Base-by-base conservation (phyloP, 1,140 invertebrate species). In the Brachionus manjavacas region DNA sequence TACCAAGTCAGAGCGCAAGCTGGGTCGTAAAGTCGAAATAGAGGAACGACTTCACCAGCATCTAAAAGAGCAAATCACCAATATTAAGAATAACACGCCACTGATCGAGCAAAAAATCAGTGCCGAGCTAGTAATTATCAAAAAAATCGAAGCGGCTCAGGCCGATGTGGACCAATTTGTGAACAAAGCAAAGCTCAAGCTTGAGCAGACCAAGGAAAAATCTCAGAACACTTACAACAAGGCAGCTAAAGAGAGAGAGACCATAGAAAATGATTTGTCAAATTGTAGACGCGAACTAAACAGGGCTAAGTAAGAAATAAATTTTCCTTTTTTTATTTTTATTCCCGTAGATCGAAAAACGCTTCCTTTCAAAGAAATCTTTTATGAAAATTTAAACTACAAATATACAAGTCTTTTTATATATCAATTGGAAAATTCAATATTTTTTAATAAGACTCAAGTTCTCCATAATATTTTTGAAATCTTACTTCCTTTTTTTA, bases 81-180 rank as follows among this genome's bases (percentile, higher is more conserved):
- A 23, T 16, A 68, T 83, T 46, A 52, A 55, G 25, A 49, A 68
- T n/a, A 83, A 66, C 14, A 68, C 39, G 1, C 60, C 60, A 8
- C 11, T 83, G 31, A 83, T 83, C 23, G 60, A 35, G 8, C 35
- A 83, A 43, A 83, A 83, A 70, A 68, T 83, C 14, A 28, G n/a
- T 31, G 4, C 64, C 1, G 81, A 83, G 43, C 35, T n/a, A 14
- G 20, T 28, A 4, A 28, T 68, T 2, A 68, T 83, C 8, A 14
- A 52, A 14, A 68, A 70, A 70, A 52, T 83, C 3, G 25, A 70
- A 28, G 60, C 28, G 25, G 81, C 81, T 20, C 60, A 68, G 49
- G 23, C 20, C 23, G 64, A 83, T n/a, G 60, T 68, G 8, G 81
- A 83, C 9, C n/a, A 83, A 3, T 46, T 55, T 68, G 64, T 81